Base-by-base conservation (phyloP, 2,888 invertebrate genomes). In the Campaea margaritaria region DNA sequence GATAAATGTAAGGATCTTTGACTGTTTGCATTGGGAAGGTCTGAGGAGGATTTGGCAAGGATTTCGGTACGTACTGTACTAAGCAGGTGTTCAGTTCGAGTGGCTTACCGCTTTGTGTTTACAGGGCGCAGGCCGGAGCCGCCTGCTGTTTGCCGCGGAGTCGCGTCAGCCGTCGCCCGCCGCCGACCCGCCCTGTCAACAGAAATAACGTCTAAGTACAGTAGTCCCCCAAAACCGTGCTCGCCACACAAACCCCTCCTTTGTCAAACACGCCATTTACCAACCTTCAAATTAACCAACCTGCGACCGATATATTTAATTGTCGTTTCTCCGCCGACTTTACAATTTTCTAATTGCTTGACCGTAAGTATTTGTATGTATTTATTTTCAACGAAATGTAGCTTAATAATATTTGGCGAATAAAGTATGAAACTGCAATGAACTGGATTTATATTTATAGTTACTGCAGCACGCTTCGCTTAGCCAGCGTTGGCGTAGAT, bases 351-450 rank as follows among this genome's bases (percentile, higher is more conserved):
- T 43, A 47, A 55, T 47, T 48, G 39, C 31, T 21, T 31, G n/a
- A n/a, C 10, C 12, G 44, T 31, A 54, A 27, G 43, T 49, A 27
- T n/a, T n/a, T n/a, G n/a, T n/a, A n/a, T n/a, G n/a, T n/a, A n/a
- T n/a, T n/a, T n/a, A n/a, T n/a, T n/a, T n/a, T n/a, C n/a, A n/a
- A 42, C 50, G 50, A 27, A 50, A 47, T 36, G 53, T 46, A 21
- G 42, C 36, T 49, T 45, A 45, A 53, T 46, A 65, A 70, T 64
- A 57, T 71, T n/a, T 75, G 73, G 67, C 68, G 69, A 75, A 72
- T 71, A 76, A 75, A 77, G 67, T 61, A 67, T 71, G 67, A 64
- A 64, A 69, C 71, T 74, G 73, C 70, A 70, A n/a, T n/a, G n/a
- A n/a, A 65, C 65, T 21, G 21, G 64, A 65, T 72, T 72, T 72